phyloP scores from a whole-genome alignment of 2,113 vertebrate species.

The Kobus ellipsiprymnus region DNA sequence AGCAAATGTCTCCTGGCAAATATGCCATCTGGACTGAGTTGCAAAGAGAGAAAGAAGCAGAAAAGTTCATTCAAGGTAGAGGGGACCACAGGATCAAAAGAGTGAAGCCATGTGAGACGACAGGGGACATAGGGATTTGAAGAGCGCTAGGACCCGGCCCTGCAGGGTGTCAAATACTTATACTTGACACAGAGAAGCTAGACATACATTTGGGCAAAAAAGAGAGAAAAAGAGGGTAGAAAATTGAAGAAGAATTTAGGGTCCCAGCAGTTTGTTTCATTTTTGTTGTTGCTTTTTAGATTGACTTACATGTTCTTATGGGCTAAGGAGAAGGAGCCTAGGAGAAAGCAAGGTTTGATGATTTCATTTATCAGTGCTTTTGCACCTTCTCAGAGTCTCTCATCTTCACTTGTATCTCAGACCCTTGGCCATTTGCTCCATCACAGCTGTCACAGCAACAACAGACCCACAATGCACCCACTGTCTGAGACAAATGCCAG shows the following conservation, averaged over 20 bases:
- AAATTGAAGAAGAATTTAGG: neutral
- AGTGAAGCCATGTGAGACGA: neutral
- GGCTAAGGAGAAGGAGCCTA: neutral
- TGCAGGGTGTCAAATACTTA: neutral
- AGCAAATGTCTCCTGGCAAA: neutral
- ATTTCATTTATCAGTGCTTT: neutral
- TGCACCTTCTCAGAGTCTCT: neutral
- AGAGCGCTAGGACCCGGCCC: fast-evolving
- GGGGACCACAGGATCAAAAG: neutral
- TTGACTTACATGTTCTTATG: neutral
- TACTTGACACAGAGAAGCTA: neutral
- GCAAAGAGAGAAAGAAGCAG: neutral
- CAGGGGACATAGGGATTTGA: neutral
- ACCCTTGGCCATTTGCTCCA: neutral
- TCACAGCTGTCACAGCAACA: neutral
- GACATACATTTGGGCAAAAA: neutral
- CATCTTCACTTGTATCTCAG: neutral
- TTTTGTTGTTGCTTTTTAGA: neutral
- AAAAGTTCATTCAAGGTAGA: neutral
- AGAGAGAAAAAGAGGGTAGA: neutral
- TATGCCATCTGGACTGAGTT: neutral
- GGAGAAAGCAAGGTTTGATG: neutral
- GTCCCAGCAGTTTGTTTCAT: neutral
- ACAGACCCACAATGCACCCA: neutral
- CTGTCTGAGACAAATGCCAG: neutral